phyloP scores from a whole-genome alignment of 2,797 vertebrate species.

The Platyrinchus mystaceus region DNA sequence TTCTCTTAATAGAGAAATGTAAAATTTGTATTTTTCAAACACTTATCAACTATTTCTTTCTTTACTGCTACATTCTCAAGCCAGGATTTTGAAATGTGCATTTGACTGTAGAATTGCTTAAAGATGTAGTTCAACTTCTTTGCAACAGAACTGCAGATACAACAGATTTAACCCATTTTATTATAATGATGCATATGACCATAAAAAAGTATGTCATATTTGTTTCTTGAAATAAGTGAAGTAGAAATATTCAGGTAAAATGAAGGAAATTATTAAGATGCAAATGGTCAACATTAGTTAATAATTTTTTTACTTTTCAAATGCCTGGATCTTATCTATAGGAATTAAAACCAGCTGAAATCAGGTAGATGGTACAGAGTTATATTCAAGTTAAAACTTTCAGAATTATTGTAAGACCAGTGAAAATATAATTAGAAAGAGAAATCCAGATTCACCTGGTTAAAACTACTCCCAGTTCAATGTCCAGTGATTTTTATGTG shows the following conservation, averaged over 20 bases:
- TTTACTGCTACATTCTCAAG: not conserved
- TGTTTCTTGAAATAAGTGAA: not conserved
- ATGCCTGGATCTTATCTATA: not conserved
- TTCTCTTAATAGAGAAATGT: not conserved
- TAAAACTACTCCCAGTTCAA: not conserved
- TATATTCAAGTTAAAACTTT: not conserved
- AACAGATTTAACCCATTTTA: not conserved
- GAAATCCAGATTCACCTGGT: not conserved
- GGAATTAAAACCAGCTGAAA: not conserved
- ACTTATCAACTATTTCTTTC: not conserved
- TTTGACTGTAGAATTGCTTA: not conserved
- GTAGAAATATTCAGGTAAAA: not conserved
- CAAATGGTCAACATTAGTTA: not conserved
- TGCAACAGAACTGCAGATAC: not conserved
- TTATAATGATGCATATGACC: not conserved
- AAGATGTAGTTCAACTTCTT: not conserved
- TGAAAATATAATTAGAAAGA: not conserved
- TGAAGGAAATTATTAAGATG: not conserved
- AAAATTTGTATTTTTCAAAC: not conserved
- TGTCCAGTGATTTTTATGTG: not conserved
- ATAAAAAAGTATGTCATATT: not conserved
- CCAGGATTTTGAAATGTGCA: not conserved
- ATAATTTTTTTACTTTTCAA: not conserved
- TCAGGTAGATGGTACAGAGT: not conserved
- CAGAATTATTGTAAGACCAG: not conserved